These are phyloP conservation scores for Fukomys damarensis DNA, from an alignment of 2,113 vertebrate genomes.

Conservation along the genomic window DNA sequence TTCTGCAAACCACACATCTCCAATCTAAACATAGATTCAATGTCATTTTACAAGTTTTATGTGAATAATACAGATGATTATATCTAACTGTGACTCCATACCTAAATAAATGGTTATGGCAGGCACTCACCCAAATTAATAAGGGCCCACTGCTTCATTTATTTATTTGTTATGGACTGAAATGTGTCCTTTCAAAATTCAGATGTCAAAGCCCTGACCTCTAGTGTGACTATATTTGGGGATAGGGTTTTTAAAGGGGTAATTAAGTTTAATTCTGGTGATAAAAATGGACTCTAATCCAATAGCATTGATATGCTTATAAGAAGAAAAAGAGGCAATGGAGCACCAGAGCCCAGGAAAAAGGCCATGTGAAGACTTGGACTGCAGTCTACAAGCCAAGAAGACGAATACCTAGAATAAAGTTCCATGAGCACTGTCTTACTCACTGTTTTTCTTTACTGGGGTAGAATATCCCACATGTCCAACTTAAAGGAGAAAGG, in stretches of 20 bases:
- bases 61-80: neutral
- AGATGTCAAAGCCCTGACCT: neutral
- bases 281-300: neutral
- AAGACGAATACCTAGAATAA: neutral
- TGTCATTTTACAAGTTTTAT: neutral
- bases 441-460: neutral
- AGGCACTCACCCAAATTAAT: neutral
- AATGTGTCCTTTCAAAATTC: neutral
- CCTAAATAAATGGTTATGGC: neutral
- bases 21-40: neutral
- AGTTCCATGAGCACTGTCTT: neutral
- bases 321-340: neutral
- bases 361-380: neutral
- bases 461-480: neutral
- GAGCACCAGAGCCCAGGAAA: neutral
- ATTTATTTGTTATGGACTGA: neutral
- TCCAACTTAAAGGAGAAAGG: neutral
- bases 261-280: neutral
- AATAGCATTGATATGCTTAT: neutral
- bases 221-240: neutral
- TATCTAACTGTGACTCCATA: neutral
- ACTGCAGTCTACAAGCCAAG: neutral
- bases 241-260: too few species aligned
- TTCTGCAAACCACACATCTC: neutral
- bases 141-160: neutral